Evolutionary conservation across 2,113 vertebrate genomes (phyloP), one percentile per base, ranked within the genome.

Genomic region (Phasianus colchicus): DNA sequence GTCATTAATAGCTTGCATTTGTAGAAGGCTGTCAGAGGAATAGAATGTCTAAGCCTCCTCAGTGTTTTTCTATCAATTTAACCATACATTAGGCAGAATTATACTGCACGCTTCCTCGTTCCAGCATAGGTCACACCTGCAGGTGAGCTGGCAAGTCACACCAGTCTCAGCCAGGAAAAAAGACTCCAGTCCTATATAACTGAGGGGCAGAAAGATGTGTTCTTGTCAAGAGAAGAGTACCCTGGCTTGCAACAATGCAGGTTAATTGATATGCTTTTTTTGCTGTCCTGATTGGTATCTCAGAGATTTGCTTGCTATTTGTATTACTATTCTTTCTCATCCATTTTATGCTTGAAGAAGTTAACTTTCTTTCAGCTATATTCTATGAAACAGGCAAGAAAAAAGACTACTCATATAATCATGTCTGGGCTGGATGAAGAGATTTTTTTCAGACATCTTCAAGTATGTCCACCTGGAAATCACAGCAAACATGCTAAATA

Each of bases 1-100:
- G 77, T 95, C 91, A 92, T 80, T 89, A 90, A 95, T 54, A 95
- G 69, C 69, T 72, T 70, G 45, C 90, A 79, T 77, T 76, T 88
- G 86, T 74, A 91, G 84, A 74, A 94, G 75, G 71, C 50, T 90
- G 74, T 73, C 76, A 87, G 83, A 89, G 50, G 70, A 92, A 86
- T 52, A 92, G 48, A 3, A 3, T 71, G 73, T 61, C 67, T 72
- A 38, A 69, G 42, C 84, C 89, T 86, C 93, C 84, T 75, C 57
- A 24, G 13, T 25, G 54, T 85, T 63, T 64, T 88, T 90, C 92
- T 80, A 45, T 47, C 92, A n/a, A 72, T 72, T 94, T 83, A 91
- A 48, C 74, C 60, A 83, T 6, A 91, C 34, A 34, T 4, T 57
- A 94, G 42, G 57, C 54, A 86, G 67, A 43, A 77, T 71, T 11